Evolutionary conservation across 37 sponge, comb jelly and placozoan genomes (phyloP).

Genomic region (Spongilla lacustris): DNA sequence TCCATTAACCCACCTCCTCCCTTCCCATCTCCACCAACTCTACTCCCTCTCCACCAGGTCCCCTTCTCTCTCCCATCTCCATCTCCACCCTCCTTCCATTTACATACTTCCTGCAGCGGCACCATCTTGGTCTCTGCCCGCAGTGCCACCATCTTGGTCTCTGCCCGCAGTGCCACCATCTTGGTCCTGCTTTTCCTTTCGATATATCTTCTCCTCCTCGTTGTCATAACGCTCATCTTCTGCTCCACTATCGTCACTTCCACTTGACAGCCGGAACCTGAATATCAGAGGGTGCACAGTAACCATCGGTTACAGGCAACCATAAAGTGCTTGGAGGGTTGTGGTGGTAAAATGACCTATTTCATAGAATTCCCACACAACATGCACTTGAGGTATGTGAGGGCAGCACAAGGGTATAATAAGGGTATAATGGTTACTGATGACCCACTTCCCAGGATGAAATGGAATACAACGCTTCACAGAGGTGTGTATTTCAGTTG

Average conservation of each 20-base stretch:
- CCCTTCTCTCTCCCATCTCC: not conserved
- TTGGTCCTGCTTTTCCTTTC: not conserved
- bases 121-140: not conserved
- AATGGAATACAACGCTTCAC: too few relatives aligned
- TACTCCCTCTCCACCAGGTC: too few relatives aligned
- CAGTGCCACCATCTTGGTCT: not conserved
- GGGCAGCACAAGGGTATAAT: not conserved
- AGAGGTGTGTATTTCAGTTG: too few relatives aligned
- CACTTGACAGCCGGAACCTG: constrained; percentile 46
- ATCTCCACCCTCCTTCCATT: not conserved
- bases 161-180: not conserved
- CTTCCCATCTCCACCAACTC: not conserved
- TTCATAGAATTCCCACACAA: too few relatives aligned
- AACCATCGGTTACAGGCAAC: too few relatives aligned
- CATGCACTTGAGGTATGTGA: not conserved
- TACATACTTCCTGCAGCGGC: not conserved
- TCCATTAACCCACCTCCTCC: not conserved
- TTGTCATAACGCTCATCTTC: constrained; percentile 58
- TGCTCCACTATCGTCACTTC: not conserved
- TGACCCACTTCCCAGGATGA: too few relatives aligned
- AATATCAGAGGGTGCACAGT: not conserved
- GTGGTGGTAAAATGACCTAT: too few relatives aligned
- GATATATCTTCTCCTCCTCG: constrained; percentile 40
- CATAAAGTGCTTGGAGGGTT: too few relatives aligned
- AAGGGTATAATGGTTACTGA: too few relatives aligned